phyloP scores from a whole-genome alignment of 2,113 vertebrate species.

The Calidris pygmaea region DNA sequence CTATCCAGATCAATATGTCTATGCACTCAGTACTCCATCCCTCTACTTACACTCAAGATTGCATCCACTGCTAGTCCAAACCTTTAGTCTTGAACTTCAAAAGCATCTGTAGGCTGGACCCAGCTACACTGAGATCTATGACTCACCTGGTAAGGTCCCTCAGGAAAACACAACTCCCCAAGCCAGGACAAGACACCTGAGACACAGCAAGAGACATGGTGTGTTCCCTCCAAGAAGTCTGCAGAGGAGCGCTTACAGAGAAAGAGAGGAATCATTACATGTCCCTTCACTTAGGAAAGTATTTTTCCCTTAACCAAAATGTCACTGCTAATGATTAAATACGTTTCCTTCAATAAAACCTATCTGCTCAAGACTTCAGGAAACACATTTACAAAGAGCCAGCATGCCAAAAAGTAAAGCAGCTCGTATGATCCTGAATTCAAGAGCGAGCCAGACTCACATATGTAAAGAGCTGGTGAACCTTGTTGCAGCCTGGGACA shows the following conservation, averaged over 20 bases:
- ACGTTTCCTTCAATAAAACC: not conserved
- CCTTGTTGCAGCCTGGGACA: not conserved
- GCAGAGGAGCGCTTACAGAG: not conserved
- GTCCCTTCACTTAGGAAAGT: not conserved
- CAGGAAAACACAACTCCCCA: not conserved
- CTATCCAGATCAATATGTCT: slow-evolving; percentile 12
- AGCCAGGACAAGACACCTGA: not conserved
- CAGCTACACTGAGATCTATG: not conserved
- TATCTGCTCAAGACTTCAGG: not conserved
- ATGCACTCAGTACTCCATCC: not conserved
- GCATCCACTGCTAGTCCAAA: not conserved
- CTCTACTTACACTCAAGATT: not conserved
- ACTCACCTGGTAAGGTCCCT: not conserved
- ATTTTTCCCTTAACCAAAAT: not conserved
- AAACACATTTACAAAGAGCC: not conserved
- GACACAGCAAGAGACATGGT: not conserved
- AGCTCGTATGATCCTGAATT: not conserved
- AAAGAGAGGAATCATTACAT: not conserved
- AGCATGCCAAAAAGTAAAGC: not conserved
- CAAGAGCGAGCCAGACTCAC: not conserved
- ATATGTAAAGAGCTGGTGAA: not conserved
- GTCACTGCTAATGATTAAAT: not conserved
- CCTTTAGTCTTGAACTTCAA: slow-evolving; percentile 20
- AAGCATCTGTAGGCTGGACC: not conserved
- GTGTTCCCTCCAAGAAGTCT: not conserved